phyloP scores from a whole-genome alignment of 2,888 invertebrate genomes.

The Hirtodrosophila duncani region DNA sequence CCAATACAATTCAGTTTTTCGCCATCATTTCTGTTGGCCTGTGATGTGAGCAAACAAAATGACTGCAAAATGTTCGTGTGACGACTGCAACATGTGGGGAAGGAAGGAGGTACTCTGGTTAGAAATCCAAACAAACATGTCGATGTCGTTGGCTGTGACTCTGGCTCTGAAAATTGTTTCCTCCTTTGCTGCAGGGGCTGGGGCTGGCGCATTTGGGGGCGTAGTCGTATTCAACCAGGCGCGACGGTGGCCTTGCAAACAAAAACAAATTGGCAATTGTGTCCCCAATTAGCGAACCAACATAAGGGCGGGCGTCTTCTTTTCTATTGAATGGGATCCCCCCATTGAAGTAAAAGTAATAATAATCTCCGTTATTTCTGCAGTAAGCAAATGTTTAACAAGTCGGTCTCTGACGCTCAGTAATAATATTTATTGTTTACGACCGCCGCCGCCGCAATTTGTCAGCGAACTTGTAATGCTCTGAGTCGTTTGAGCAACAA shows the following conservation, averaged over 20 bases:
- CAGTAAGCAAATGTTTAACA: slow-evolving; percentile 11
- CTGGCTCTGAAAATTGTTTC: slow-evolving; percentile 3
- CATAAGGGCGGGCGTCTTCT: too few species aligned
- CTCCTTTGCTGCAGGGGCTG: slow-evolving; percentile 41
- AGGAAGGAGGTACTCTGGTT: slow-evolving; percentile 15
- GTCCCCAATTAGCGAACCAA: too few species aligned
- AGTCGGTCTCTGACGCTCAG: too few species aligned
- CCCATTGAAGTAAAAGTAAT: too few species aligned
- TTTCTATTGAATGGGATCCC: too few species aligned
- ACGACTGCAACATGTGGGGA: slow-evolving; percentile 42
- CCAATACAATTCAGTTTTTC: too few species aligned
- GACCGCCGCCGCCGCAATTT: slow-evolving; percentile 31
- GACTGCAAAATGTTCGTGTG: slow-evolving; percentile 71
- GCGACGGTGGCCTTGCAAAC: too few species aligned
- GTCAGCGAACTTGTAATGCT: too few species aligned
- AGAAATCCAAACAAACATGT: slow-evolving; percentile 62
- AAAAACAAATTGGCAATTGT: too few species aligned
- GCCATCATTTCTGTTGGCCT: slow-evolving; percentile 69
- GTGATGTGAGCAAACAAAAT: slow-evolving; percentile 77
- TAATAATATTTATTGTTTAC: too few species aligned
- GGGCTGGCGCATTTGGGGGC: slow-evolving; percentile 54
- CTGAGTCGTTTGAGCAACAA: slow-evolving; percentile 27
- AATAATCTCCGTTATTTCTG: not conserved
- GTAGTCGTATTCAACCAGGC: too few species aligned
- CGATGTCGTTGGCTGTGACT: slow-evolving; percentile 9